Base-by-base conservation (phyloP, 2,888 invertebrate genomes). In the Sturmia bella region DNA sequence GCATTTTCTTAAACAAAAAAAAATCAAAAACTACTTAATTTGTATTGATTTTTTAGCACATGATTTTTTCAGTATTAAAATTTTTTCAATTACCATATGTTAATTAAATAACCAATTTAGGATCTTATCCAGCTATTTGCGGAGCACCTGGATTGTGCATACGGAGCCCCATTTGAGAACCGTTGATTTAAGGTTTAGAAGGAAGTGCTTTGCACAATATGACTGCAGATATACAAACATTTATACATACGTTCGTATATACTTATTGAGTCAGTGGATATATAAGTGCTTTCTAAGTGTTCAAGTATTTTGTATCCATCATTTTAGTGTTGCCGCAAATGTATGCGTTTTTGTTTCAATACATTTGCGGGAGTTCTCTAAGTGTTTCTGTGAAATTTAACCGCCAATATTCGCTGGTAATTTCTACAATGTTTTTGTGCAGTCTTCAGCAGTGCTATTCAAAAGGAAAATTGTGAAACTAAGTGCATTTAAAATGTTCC, bases 271-370 rank as follows among this genome's bases (percentile, higher is more conserved):
- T 59, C 66, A 39, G 66, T 59, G 27, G 75, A 75, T 45, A 61
- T 80, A 72, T 80, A 80, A 80, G 64, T 75, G 80, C 59, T 80
- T 76, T 75, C 41, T 54, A 70, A 72, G 70, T 64, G 52, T 64
- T 56, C 52, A 48, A 74, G 32, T 74, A 41, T 63, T 54, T 80
- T 68, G 13, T 32, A 37, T 73, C 39, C 45, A 48, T 63, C 48
- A 41, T 52, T 13, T 17, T 43, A 11, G 52, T 17, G 52, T 17
- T 56, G 39, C 37, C 27, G 15, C 48, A 57, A 66, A 32, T 72
- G 7, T 52, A 48, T 69, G 32, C 32, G 61, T 45, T 37, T 21
- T 21, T 59, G 17, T 59, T 59, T n/a, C 15, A 32, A 32, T 11
- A 9, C 17, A 17, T 43, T 15, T 43, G 24, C 52, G 19, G 2